Conservation (phyloP, 2,888 invertebrate genomes). For the Phyto melanocephala region DNA sequence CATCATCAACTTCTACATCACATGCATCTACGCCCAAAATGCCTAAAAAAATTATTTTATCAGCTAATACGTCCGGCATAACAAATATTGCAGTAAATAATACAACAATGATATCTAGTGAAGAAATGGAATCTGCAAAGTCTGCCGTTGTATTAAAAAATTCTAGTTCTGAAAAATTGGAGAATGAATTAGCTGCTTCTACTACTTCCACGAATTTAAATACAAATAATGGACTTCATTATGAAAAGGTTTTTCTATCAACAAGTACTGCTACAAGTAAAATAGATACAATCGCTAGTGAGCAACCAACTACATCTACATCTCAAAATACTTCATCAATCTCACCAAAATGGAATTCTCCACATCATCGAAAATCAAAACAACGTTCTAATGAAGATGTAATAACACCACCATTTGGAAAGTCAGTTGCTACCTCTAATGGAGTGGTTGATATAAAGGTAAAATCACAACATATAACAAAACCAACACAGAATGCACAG, state of each 20-base stretch:
- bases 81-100: conserved; percentile 77
- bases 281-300: background rate
- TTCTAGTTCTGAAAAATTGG: conserved; percentile 13
- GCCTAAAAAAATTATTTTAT: conserved; percentile 76
- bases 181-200: conserved; percentile 26
- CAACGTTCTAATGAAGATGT: conserved; percentile 33
- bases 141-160: conserved; percentile 57
- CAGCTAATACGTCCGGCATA: conserved; percentile 75
- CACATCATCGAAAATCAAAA: conserved; percentile 43
- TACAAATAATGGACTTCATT: conserved; percentile 70
- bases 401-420: background rate
- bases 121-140: background rate
- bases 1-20: conserved; percentile 57
- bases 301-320: background rate
- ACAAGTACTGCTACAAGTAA: conserved; percentile 67
- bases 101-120: conserved; percentile 60
- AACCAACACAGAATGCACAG: conserved; percentile 13
- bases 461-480: background rate
- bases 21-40: conserved; percentile 72
- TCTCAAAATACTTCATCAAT: conserved; percentile 31
- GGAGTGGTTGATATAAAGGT: conserved; percentile 33
- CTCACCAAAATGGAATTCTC: conserved; percentile 49
- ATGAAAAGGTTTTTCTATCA: conserved; percentile 77
- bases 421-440: conserved; percentile 47
- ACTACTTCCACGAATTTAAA: conserved; percentile 10